These are phyloP conservation scores for Hemicordylus capensis DNA, from an alignment of 2,113 vertebrate species.

Conservation along the genomic window DNA sequence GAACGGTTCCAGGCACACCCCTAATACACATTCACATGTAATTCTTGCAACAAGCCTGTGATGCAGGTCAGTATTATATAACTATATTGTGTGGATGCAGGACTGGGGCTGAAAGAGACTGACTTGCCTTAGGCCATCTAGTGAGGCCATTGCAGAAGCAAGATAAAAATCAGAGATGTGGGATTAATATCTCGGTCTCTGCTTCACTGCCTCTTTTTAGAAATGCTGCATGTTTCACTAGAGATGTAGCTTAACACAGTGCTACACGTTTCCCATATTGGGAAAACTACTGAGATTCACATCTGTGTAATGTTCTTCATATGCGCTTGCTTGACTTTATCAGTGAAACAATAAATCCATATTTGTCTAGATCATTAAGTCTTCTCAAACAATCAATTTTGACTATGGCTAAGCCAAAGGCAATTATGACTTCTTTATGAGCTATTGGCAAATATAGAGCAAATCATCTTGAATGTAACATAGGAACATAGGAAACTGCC, in stretches of 20 bases:
- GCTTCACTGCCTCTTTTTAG: background rate
- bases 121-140: background rate
- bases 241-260: background rate
- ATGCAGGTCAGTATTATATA: background rate
- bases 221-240: background rate
- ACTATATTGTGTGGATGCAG: background rate
- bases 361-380: background rate
- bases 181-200: background rate
- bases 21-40: too few relatives aligned
- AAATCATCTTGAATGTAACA: background rate
- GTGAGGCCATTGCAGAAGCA: background rate
- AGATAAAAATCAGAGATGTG: background rate
- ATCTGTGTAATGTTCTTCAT: background rate
- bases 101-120: background rate
- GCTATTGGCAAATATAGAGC: background rate
- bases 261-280: background rate
- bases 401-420: background rate
- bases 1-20: too few relatives aligned
- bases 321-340: background rate
- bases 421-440: background rate
- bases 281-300: background rate
- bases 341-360: background rate
- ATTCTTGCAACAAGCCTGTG: background rate
- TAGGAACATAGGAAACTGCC: too few relatives aligned
- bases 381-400: too few relatives aligned